phyloP scores from a whole-genome alignment of 2,888 invertebrate genomes.

The Dynastes maya region DNA sequence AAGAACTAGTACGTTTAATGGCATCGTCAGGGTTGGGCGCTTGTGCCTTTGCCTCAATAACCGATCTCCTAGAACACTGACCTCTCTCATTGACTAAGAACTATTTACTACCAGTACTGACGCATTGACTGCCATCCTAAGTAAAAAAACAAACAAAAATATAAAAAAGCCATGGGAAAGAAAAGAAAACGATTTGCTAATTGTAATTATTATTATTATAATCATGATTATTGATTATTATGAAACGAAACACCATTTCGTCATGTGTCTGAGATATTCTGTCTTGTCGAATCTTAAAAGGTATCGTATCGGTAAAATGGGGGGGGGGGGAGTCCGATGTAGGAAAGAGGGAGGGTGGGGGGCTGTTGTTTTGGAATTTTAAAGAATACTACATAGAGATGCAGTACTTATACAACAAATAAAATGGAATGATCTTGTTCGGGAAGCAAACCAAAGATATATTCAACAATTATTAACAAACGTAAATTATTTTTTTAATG shows the following conservation, averaged over 20 bases:
- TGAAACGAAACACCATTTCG: neutral
- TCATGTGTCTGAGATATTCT: constrained; percentile 1
- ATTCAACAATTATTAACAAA: constrained; percentile 12
- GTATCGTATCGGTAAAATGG: too few species aligned
- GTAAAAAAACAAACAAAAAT: constrained; percentile 5
- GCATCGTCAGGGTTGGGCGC: constrained; percentile 91
- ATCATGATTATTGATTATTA: neutral
- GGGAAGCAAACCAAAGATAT: constrained; percentile 35
- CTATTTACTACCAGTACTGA: constrained; percentile 54
- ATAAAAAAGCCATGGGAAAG: neutral
- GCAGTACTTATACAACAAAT: constrained; percentile 23
- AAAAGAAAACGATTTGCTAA: neutral
- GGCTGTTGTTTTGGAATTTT: neutral
- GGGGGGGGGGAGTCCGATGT: neutral
- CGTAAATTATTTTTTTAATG: constrained; percentile 33
- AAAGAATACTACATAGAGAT: neutral
- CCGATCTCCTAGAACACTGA: constrained; percentile 75
- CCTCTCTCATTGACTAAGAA: constrained; percentile 53
- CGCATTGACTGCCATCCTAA: constrained; percentile 57
- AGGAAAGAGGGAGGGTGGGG: neutral
- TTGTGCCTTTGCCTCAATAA: constrained; percentile 95
- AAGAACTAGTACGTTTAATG: constrained; percentile 91
- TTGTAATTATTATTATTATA: neutral
- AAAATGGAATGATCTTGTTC: constrained; percentile 1
- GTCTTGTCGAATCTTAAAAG: too few species aligned